Evolutionary conservation across 2,888 invertebrate species (phyloP), one percentile per base, ranked within the genome.

Genomic region (Chymomyza fuscimana): DNA sequence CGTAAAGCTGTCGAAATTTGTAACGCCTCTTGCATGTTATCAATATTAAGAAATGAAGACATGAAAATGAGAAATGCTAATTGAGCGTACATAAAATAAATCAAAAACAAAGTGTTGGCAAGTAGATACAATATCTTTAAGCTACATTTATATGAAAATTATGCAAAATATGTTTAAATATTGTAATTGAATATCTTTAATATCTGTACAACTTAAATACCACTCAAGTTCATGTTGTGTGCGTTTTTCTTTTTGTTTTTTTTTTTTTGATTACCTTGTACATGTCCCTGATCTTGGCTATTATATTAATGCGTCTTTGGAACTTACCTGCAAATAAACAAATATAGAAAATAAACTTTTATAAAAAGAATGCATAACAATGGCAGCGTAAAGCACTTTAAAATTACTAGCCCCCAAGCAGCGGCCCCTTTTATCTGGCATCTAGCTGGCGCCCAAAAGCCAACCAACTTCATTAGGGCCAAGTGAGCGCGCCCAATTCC

Each of bases 31-130:
- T 10, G 15, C 51, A 51, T 19, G 29, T 25, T 58, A 25, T 9
- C 72, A 72, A 67, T 63, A 65, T n/a, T 0, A n/a, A n/a, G n/a
- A 51, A 51, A 51, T 54, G 54, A 54, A 19, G 16, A 54, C 16
- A 54, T 19, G 9, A 16, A 54, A 54, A 54, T 54, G n/a, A 16
- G 56, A 61, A 72, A 72, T 72, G 65, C 69, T 59, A 52, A 32
- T 32, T 32, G 32, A 12, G 40, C 2, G 12, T 7, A 51, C 40
- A 46, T 46, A 3, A 46, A 46, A 46, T 46, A 12, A 10, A 46
- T 46, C 40, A 46, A 10, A 15, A 46, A 46, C 1, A 32, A 32
- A 32, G 32, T 32, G 32, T 32, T 32, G 32, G 2, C 10, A 46
- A 12, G 40, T 12, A 54, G 54, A 16, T 19, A 54, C 6, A 16